Conservation (phyloP, 2,113 vertebrate genomes). For the Acrocephalus kingi region DNA sequence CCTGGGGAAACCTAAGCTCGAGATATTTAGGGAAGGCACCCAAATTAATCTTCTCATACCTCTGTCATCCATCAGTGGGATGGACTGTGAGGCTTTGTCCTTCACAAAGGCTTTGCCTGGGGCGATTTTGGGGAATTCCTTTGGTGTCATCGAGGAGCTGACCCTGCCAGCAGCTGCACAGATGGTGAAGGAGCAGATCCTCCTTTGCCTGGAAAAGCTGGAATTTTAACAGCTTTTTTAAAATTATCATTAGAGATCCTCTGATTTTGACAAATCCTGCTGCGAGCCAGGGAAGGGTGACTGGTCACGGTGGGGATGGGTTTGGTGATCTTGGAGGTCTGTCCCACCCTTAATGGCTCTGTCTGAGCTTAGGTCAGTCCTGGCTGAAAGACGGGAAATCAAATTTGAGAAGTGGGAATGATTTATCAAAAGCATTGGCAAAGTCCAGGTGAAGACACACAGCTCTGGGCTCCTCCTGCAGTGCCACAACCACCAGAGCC, state of each 20-base stretch:
- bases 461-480: not conserved
- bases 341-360: not conserved
- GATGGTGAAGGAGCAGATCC: not conserved
- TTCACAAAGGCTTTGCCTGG: not conserved
- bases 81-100: not conserved
- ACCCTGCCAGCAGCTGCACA: not conserved
- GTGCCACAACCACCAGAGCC: not conserved
- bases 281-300: accelerated
- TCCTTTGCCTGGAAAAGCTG: not conserved
- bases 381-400: not conserved
- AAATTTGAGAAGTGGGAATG: not conserved
- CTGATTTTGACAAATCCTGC: not conserved
- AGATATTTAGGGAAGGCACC: not conserved
- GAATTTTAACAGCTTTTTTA: not conserved
- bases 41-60: not conserved
- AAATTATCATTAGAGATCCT: not conserved
- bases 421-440: not conserved
- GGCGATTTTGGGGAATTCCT: not conserved
- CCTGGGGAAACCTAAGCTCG: not conserved
- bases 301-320: not conserved
- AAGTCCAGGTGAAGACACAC: not conserved
- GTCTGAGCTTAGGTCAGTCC: not conserved
- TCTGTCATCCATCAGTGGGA: not conserved
- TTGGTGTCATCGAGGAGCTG: not conserved
- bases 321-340: not conserved